phyloP scores from a whole-genome alignment of 1,140 invertebrate genomes.

The Megathymus violae region DNA sequence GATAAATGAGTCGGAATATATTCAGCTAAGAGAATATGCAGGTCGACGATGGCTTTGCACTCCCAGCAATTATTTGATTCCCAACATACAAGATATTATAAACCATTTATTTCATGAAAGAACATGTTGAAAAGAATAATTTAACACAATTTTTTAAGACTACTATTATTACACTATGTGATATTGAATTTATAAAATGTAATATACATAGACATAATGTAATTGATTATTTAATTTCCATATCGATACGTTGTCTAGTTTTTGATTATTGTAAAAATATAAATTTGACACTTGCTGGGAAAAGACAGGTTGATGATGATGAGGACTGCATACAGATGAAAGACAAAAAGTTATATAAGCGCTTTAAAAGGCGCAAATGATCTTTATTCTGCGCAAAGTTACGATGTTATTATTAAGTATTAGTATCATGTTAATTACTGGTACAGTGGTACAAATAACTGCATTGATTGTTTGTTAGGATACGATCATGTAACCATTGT shows the following conservation, averaged over 20 bases:
- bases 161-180: conserved; percentile 8
- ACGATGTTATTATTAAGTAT: too few relatives aligned
- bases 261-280: conserved; percentile 21
- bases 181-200: conserved; percentile 40
- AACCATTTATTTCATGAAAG: conserved; percentile 34
- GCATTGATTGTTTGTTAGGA: too few relatives aligned
- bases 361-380: background rate
- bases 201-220: conserved; percentile 37
- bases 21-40: conserved; percentile 7
- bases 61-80: conserved; percentile 36
- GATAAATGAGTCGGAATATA: background rate
- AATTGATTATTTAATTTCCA: conserved; percentile 26
- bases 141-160: conserved; percentile 40
- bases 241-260: conserved; percentile 17
- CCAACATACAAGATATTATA: conserved; percentile 35
- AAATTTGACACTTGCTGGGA: background rate
- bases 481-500: too few relatives aligned
- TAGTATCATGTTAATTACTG: too few relatives aligned
- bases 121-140: conserved; percentile 20
- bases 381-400: too few relatives aligned
- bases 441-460: too few relatives aligned
- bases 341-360: background rate
- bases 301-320: background rate
- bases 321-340: background rate
- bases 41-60: conserved; percentile 37